Evolutionary conservation across 2,888 invertebrate genomes (phyloP), one percentile per base, ranked within the genome.

Genomic region (Netelia inedita): DNA sequence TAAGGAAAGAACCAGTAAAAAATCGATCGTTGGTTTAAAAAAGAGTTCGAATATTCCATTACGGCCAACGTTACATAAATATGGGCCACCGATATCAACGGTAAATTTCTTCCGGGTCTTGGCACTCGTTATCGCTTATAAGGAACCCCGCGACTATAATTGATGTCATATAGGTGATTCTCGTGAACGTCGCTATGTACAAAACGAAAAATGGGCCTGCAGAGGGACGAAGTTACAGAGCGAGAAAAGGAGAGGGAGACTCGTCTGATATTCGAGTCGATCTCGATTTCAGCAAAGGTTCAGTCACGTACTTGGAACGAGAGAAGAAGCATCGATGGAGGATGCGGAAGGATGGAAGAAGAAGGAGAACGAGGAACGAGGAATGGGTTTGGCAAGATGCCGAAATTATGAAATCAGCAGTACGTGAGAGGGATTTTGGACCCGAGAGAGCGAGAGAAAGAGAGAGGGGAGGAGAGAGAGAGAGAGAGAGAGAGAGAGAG

Each of bases 371-470:
- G 53, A 72, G 61, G 53, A 68, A 79, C 65, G 79, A 79, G 74
- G 79, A 59, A 75, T 74, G 82, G 79, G 83, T 76, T 88, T 91
- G 91, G 91, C 91, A 90, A 90, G 90, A 90, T 90, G 91, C 92
- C 91, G 90, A 91, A 92, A 92, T 92, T 92, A 92, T 91, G 91
- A 92, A 92, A 92, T 92, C 92, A 92, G 91, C 92, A 89, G 89
- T 91, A 92, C 91, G 92, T 91, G 92, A 89, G 87, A 87, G 81
- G 89, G 88, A 88, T 89, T 89, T 87, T 79, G 74, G 79, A 84
- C 82, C 76, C 10, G 68, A 73, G 73, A 78, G 59, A 46, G 68
- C 71, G 73, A 0, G 35, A 28, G 28, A 28, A 5, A 28, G 28
- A 28, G 28, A 28, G 28, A 28, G 1, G 5, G 28, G 5, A 2